Percentiles rank a stretch among this genome's conserved stretches.
Conservation (phyloP, 2,113 vertebrate genomes). For the Mugil cephalus region DNA sequence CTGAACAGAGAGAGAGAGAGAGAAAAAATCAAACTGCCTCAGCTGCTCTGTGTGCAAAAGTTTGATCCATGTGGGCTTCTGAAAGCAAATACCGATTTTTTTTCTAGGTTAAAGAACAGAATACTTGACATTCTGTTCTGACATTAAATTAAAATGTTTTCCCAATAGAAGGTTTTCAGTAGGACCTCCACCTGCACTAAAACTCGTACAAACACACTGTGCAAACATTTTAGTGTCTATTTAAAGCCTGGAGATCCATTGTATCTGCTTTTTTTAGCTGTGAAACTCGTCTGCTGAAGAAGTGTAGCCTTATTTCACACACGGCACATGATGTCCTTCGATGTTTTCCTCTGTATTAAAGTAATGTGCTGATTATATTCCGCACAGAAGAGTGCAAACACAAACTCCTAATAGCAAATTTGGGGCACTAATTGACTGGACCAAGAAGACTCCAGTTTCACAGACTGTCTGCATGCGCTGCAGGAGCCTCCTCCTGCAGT, state of each 20-base stretch:
- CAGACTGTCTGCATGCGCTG: neutral
- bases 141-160: constrained; percentile 12
- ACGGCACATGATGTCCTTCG: neutral
- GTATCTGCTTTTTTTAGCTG: neutral
- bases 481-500: no score
- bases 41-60: neutral
- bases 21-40: constrained; percentile 20
- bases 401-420: neutral
- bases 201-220: neutral
- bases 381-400: neutral
- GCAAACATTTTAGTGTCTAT: neutral
- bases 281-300: no score
- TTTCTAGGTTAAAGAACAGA: constrained; percentile 26
- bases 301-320: neutral
- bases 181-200: constrained; percentile 6
- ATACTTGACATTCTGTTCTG: constrained; percentile 14
- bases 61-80: constrained; percentile 15
- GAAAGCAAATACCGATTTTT: constrained; percentile 24
- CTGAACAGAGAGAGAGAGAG: no score
- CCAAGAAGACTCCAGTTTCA: neutral
- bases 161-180: no score
- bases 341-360: neutral
- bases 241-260: no score
- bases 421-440: neutral
- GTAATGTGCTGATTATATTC: neutral